Percentiles rank a stretch among this genome's conserved stretches.
Conservation (phyloP, 2,888 invertebrate genomes). For the Hedya salicella region DNA sequence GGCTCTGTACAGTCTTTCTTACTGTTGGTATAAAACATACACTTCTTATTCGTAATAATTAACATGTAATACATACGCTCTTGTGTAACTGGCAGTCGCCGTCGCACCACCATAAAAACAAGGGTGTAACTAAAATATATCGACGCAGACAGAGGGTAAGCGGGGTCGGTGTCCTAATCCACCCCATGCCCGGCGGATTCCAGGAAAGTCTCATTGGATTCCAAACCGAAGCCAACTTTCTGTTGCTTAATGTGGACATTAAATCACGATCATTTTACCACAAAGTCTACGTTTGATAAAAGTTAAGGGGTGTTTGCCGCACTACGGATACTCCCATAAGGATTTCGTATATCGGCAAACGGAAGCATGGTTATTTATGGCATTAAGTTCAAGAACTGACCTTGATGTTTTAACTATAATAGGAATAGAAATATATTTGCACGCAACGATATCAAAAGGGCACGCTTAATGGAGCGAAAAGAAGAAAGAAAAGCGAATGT, state of each 20-base stretch:
- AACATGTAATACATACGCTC: conserved; percentile 36
- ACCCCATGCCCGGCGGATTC: conserved; percentile 54
- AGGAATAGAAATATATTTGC: conserved; percentile 2
- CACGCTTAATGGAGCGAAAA: background rate
- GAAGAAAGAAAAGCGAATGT: background rate
- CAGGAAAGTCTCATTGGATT: conserved; percentile 50
- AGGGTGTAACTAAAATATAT: conserved; percentile 46
- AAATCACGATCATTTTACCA: conserved; percentile 26
- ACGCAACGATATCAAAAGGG: conserved; percentile 11
- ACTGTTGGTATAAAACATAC: background rate
- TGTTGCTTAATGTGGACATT: conserved; percentile 29
- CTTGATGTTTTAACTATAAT: conserved; percentile 4
- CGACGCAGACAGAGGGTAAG: conserved; percentile 53
- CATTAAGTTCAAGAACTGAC: background rate
- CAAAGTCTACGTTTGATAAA: conserved; percentile 8
- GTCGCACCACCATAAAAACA: conserved; percentile 28
- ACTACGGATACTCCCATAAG: background rate
- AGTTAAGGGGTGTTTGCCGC: background rate
- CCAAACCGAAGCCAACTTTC: conserved; percentile 41
- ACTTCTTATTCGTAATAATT: conserved; percentile 4
- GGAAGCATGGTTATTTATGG: background rate
- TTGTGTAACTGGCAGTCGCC: conserved; percentile 37
- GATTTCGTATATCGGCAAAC: background rate
- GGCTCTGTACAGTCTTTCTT: too few species aligned
- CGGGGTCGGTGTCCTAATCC: conserved; percentile 51